Evolutionary conservation across 2,888 invertebrate genomes (phyloP).

Genomic region (Eupithecia vulgata): DNA sequence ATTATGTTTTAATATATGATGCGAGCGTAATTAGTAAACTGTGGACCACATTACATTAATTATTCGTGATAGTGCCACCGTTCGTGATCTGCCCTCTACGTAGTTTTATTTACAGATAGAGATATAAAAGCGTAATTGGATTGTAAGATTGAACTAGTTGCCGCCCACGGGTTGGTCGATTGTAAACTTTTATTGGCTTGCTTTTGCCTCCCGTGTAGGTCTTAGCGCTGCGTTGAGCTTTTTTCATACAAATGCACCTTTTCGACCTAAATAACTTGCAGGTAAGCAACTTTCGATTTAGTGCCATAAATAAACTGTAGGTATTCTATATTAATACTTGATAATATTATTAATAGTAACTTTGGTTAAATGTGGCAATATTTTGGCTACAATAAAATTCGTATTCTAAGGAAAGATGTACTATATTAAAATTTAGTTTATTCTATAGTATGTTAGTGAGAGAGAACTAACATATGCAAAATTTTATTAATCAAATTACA

Average conservation of each 20-base stretch:
- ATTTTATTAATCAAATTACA: too few species aligned
- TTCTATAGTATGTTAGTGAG: too few species aligned
- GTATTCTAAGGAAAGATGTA: not conserved
- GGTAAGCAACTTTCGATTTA: not conserved
- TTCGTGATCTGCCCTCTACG: slow-evolving; percentile 42
- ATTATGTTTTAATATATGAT: not conserved
- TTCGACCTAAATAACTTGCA: not conserved
- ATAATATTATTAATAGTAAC: not conserved
- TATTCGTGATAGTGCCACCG: not conserved
- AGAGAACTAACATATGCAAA: too few species aligned
- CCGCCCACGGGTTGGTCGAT: slow-evolving; percentile 18
- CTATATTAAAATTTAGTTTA: too few species aligned
- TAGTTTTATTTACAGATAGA: slow-evolving; percentile 38
- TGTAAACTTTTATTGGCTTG: slow-evolving; percentile 17
- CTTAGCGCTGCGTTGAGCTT: not conserved
- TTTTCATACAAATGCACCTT: not conserved
- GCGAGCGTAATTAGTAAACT: not conserved
- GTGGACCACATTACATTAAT: not conserved
- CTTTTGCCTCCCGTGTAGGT: slow-evolving; percentile 9
- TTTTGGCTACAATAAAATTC: not conserved
- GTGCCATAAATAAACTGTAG: not conserved
- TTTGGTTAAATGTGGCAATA: not conserved
- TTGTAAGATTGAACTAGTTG: slow-evolving; percentile 21
- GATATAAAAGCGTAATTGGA: slow-evolving; percentile 38
- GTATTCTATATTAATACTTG: not conserved